These are phyloP conservation scores for Sapayoa aenigma DNA, from an alignment of 2,113 vertebrate species.

Conservation along the genomic window DNA sequence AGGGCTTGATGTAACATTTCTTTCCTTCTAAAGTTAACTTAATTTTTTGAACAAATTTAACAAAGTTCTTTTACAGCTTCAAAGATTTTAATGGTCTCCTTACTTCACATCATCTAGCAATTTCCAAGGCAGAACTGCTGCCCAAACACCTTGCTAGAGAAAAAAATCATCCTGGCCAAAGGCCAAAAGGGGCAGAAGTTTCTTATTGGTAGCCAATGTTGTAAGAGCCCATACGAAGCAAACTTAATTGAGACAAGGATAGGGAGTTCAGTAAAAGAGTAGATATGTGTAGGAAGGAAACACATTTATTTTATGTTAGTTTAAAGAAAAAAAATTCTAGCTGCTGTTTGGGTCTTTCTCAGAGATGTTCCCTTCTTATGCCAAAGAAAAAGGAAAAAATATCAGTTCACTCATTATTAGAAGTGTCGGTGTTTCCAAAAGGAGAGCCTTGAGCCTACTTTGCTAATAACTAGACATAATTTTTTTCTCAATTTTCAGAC, in stretches of 20 bases:
- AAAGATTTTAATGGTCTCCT: not conserved
- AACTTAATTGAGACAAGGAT: not conserved
- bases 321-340: not conserved
- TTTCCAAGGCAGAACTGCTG: not conserved
- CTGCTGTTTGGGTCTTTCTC: constrained; percentile 69
- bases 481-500: constrained; percentile 80
- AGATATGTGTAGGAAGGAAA: not conserved
- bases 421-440: constrained; percentile 77
- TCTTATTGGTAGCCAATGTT: not conserved
- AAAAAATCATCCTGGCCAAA: not conserved
- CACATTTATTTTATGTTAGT: not conserved
- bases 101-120: not conserved
- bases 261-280: not conserved
- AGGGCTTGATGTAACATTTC: not conserved
- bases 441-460: constrained; percentile 81
- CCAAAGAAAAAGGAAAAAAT: constrained; percentile 79
- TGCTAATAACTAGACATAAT: constrained; percentile 82
- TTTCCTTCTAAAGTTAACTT: not conserved
- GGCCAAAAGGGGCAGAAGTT: not conserved
- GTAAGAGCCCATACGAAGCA: not conserved
- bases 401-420: constrained; percentile 77
- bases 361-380: constrained; percentile 78
- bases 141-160: not conserved
- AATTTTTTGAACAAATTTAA: not conserved
- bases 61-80: not conserved